Evolutionary conservation across 2,888 invertebrate genomes (phyloP).

Genomic region (Nephrotoma appendiculata): DNA sequence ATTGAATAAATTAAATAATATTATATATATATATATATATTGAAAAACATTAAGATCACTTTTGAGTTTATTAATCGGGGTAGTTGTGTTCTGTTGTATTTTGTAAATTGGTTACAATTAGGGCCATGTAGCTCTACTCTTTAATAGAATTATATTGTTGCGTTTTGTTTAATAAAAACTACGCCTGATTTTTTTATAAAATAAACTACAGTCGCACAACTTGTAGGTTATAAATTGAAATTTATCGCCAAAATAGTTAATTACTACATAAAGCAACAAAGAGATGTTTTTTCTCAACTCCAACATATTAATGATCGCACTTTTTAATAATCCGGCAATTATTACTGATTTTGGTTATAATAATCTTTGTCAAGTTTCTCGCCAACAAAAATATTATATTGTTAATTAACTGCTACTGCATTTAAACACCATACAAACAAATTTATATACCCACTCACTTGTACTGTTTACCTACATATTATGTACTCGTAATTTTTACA

Average conservation of each 20-base stretch:
- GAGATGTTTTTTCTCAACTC: no score
- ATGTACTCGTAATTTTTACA: no score
- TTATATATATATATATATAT: neutral
- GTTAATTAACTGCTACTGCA: no score
- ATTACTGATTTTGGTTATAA: no score
- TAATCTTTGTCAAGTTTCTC: no score
- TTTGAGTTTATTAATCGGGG: neutral
- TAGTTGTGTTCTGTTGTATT: neutral
- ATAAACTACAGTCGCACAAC: neutral
- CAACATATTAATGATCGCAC: no score
- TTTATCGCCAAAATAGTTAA: neutral
- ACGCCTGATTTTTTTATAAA: neutral
- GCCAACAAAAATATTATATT: no score
- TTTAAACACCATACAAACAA: no score
- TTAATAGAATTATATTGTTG: neutral
- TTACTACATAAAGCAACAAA: no score
- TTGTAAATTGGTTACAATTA: neutral
- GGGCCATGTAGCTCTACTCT: neutral
- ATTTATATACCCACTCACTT: no score
- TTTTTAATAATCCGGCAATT: no score
- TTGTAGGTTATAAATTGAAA: neutral
- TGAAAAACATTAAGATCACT: neutral
- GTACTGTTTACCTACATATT: no score
- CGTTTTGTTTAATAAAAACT: neutral
- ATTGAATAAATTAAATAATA: conserved; percentile 4